Base-by-base conservation (phyloP, 2,888 invertebrate species). In the Athetis lepigone region DNA sequence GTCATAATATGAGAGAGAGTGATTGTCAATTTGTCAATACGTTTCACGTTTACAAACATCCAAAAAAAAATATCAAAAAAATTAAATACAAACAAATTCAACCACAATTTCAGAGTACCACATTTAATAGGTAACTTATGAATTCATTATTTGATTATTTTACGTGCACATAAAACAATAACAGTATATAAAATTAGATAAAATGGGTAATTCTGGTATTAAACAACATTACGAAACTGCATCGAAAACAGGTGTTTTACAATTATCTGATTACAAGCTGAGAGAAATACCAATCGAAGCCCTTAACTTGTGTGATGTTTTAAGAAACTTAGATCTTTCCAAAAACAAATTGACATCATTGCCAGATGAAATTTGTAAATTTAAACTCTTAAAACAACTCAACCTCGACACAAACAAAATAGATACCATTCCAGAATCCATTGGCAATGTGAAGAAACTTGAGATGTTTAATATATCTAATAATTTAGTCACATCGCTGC, bases 181-280 rank as follows among this genome's bases (percentile, higher is more conserved):
- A 29, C 11, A 50, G 51, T 60, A 36, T 40, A 39, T 23, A 55
- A 25, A 8, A 45, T 21, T 58, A 25, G 7, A 42, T 33, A 47
- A 21, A 51, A 99, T 99, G 99, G 99, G 99, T 52, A 99, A 99
- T 92, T 97, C 98, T 63, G 97, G 97, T 68, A 91, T 98, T 56
- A 98, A 98, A 88, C 98, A 98, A 87, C 99, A 99, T 89, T 96
- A 98, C 85, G 98, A 99, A 88, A 99, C 98, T 57, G 99, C 99
- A 13, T 97, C 98, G 83, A 99, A 99, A 95, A 99, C 99, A 19
- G 99, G 99, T 16, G 97, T 98, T 36, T 95, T 99, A 67, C 98
- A 98, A 89, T 95, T 99, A 71, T 97, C 98, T 3, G 96, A 97
- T 80, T 96, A 96, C 62, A 98, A 97, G 83, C 93, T 99, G 56